A percentile compares a stretch with the other conserved stretches of the same genome.
phyloP scores from a whole-genome alignment of 2,888 invertebrate species.

The Zootermopsis nevadensis region DNA sequence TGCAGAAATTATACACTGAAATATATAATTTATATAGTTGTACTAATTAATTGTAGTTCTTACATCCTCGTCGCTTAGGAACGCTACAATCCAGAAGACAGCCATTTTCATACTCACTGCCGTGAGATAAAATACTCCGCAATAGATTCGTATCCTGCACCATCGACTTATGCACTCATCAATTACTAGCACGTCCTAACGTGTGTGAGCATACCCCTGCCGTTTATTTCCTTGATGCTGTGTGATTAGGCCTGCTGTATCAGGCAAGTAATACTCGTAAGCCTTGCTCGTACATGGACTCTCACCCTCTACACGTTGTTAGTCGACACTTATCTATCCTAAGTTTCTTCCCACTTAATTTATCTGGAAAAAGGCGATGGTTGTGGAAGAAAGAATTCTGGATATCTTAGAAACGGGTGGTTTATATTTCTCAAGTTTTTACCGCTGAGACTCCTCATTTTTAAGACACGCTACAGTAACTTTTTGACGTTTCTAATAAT shows the following conservation, averaged over 20 bases:
- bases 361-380: background rate
- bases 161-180: too few species aligned
- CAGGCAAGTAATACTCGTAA: background rate
- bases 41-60: too few species aligned
- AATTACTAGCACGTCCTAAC: too few species aligned
- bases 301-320: background rate
- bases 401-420: background rate
- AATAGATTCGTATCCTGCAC: too few species aligned
- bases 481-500: background rate
- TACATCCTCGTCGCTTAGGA: too few species aligned
- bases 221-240: too few species aligned
- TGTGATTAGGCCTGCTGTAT: background rate
- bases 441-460: background rate
- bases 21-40: too few species aligned
- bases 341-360: background rate
- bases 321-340: background rate
- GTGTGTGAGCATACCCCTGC: too few species aligned
- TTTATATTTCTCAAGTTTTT: background rate
- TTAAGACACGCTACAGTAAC: constrained; percentile 1
- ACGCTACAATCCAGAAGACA: too few species aligned
- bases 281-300: background rate
- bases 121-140: too few species aligned
- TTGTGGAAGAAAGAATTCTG: background rate
- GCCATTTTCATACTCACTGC: too few species aligned
- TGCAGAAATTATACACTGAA: too few species aligned